Percentiles rank a stretch among this genome's conserved stretches.
phyloP scores from a whole-genome alignment of 2,888 invertebrate species.

The Tinea semifulvella region DNA sequence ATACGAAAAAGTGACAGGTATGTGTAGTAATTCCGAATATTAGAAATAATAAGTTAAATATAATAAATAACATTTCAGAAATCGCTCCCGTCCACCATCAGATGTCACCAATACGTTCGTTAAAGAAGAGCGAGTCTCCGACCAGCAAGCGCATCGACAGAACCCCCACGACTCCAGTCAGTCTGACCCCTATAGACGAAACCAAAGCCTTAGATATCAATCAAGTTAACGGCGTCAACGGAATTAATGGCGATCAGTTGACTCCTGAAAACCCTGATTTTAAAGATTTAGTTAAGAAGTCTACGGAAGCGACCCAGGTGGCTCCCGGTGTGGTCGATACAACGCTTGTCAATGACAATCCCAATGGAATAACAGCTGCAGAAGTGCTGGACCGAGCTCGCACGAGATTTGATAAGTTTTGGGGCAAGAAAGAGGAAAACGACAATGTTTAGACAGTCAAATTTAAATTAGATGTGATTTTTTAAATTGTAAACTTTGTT shows the following conservation, averaged over 20 bases:
- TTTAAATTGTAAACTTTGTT: constrained; percentile 3
- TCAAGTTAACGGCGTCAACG: constrained; percentile 23
- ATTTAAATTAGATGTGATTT: neutral
- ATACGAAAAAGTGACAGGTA: neutral
- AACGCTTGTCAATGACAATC: constrained; percentile 53
- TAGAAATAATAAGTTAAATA: neutral
- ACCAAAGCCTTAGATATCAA: constrained; percentile 53
- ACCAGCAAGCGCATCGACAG: constrained; percentile 60
- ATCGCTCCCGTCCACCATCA: constrained; percentile 62
- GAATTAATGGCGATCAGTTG: constrained; percentile 43
- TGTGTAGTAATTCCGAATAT: neutral
- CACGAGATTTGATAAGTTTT: constrained; percentile 85
- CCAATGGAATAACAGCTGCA: constrained; percentile 66
- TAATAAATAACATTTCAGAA: constrained; percentile 49
- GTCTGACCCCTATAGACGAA: constrained; percentile 60
- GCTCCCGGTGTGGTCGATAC: constrained; percentile 67
- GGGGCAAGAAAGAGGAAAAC: constrained; percentile 74
- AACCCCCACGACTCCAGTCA: constrained; percentile 58
- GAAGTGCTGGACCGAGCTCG: constrained; percentile 84
- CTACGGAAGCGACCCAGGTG: constrained; percentile 56
- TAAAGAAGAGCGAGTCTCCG: constrained; percentile 60
- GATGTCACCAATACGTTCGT: constrained; percentile 61
- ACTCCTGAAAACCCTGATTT: constrained; percentile 54
- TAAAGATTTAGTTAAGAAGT: constrained; percentile 48
- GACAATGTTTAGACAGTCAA: constrained; percentile 21